Evolutionary conservation across 1,140 invertebrate species (phyloP).

Genomic region (Meloidogyne floridensis): DNA sequence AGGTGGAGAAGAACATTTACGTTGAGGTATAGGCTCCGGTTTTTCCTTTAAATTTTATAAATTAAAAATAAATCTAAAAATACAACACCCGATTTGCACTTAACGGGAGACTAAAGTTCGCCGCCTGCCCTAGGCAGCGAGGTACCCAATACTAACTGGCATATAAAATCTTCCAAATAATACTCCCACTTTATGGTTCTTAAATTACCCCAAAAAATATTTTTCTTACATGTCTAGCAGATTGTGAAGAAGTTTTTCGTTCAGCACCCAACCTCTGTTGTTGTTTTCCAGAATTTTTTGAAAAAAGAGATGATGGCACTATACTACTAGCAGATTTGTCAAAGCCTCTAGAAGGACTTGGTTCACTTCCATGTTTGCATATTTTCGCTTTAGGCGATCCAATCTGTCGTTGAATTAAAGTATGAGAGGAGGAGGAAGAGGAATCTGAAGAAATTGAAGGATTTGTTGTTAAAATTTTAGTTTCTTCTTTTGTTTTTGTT

Average conservation of each 20-base stretch:
- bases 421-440: constrained; percentile 2
- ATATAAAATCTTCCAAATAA: too few relatives aligned
- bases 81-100: too few relatives aligned
- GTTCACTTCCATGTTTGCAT: background rate
- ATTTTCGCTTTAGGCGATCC: background rate
- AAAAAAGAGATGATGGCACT: background rate
- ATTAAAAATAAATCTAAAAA: too few relatives aligned
- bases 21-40: background rate
- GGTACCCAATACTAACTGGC: too few relatives aligned
- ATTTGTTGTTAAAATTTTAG: background rate
- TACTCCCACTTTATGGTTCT: too few relatives aligned
- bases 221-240: constrained; percentile 6
- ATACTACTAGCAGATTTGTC: too few relatives aligned
- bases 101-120: too few relatives aligned
- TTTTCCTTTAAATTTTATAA: background rate
- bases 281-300: background rate
- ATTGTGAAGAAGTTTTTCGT: background rate
- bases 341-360: background rate
- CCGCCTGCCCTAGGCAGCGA: too few relatives aligned
- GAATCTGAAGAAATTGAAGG: constrained; percentile 15
- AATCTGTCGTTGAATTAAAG: constrained; percentile 1
- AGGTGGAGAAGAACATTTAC: background rate
- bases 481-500: background rate
- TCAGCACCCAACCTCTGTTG: background rate
- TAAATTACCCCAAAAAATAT: too few relatives aligned